Base-by-base conservation (phyloP, 1,140 invertebrate species). In the Sinonovacula constricta region DNA sequence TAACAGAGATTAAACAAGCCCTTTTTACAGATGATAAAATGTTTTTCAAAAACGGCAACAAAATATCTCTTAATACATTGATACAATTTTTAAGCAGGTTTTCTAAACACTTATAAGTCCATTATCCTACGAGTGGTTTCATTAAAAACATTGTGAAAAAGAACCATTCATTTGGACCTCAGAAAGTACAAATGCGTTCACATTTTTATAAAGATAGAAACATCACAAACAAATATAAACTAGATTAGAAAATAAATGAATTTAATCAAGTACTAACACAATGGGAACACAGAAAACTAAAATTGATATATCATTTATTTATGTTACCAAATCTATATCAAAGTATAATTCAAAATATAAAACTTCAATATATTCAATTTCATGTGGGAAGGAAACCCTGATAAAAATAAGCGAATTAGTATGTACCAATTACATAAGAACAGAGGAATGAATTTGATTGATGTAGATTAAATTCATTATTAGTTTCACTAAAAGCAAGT, bases 281-380 rank as follows among this genome's bases (percentile, higher is more conserved):
- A 60, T 60, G 57, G 57, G 24, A 60, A 60, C 3, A 60, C 18
- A 28, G 57, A 12, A 60, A 60, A 60, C 57, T 60, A 24, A 60
- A 14, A 18, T 60, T 60, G 30, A 60, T 60, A 26, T 18, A 26
- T 3, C n/a, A 60, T 22, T 15, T 60, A 60, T 22, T 26, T n/a
- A n/a, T 28, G 57, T 60, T 60, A 24, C 28, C 5, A 60, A 60
- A 60, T 28, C 57, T 5, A 24, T 22, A 60, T 60, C 14, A 2
- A 24, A 60, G 18, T 28, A 60, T 24, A 24, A 60, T 22, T 10
- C 39, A 45, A 45, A 7, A 45, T 45, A 45, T 18, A 45, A 45
- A 45, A 7, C 7, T 45, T 18, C n/a, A n/a, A n/a, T 45, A 45
- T 45, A 45, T 45, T 45, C 18, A 10, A 45, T 10, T 45, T 45